Evolutionary conservation across 2,888 invertebrate genomes (phyloP), one percentile per base, ranked within the genome.

Genomic region (Lepetodrilus schrolli): DNA sequence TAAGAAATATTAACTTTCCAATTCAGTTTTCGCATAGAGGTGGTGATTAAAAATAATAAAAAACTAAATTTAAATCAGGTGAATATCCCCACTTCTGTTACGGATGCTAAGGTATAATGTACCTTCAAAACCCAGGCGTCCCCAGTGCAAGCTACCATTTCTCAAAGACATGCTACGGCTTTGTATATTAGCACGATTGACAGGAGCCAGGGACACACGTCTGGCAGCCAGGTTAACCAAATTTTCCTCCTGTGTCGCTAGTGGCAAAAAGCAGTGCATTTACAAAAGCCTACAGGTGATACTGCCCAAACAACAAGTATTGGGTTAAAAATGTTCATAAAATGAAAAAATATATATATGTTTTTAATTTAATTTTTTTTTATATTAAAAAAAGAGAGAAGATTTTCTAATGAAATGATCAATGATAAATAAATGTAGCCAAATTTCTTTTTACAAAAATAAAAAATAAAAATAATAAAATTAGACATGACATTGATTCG

Each of bases 131-230:
- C 83, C 78, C 73, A 85, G 79, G 75, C 86, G 83, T 75, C 84
- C 86, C 87, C 88, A 88, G 80, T 87, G 86, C 82, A 90, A 82
- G 83, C 89, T 90, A 77, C 90, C 88, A 76, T 89, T 88, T 80
- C 90, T 84, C 89, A 89, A 88, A 70, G 87, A 90, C 85, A 89
- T 82, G 83, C 87, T 89, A 82, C 90, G 87, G 78, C 84, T 85
- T 81, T 87, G 88, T 73, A 87, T 83, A 83, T 88, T 90, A 73
- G 87, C 83, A 78, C 90, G 87, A 85, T 88, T 90, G 81, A 86
- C 83, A 26, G 90, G 90, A 66, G 90, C 90, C 47, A 90, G 87
- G 66, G 90, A 90, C 75, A 90, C 89, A 72, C 90, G 87, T 50
- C 90, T 85, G 37, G 89, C 88, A 74, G 88, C 87, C 83, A 89